phyloP scores from a whole-genome alignment of 2,888 invertebrate genomes.

The Cybosia mesomella region DNA sequence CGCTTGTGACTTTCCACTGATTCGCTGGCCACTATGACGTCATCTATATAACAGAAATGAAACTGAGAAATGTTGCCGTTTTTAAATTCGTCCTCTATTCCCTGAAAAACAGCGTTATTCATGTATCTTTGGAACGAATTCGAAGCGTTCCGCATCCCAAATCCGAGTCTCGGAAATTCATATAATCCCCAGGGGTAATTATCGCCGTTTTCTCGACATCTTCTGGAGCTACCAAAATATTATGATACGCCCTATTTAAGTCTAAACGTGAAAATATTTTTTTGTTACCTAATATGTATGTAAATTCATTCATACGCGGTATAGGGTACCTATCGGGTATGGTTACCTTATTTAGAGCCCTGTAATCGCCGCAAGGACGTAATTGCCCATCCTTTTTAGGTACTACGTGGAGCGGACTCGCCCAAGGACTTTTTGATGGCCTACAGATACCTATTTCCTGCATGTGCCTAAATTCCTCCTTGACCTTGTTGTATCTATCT shows the following conservation, averaged over 20 bases:
- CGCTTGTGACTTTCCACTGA: conserved; percentile 3
- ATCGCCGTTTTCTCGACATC: conserved; percentile 26
- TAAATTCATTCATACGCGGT: conserved; percentile 16
- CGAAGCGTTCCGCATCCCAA: conserved; percentile 17
- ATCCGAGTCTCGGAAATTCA: conserved; percentile 18
- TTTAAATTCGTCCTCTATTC: not conserved
- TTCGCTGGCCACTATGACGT: conserved; percentile 9
- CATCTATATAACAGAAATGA: conserved; percentile 14
- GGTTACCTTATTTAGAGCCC: conserved; percentile 58
- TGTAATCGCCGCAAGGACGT: conserved; percentile 65
- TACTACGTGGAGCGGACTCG: conserved; percentile 53
- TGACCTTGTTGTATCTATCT: conserved; percentile 44
- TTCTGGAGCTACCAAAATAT: not conserved
- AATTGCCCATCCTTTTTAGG: conserved; percentile 42
- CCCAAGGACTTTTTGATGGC: conserved; percentile 67
- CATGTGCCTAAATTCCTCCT: conserved; percentile 8
- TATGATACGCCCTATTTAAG: conserved; percentile 15
- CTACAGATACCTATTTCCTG: conserved; percentile 60
- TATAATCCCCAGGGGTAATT: conserved; percentile 17
- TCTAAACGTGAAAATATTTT: conserved; percentile 9
- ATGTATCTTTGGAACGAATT: conserved; percentile 23
- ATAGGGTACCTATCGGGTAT: conserved; percentile 47
- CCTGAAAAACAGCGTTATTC: conserved; percentile 12
- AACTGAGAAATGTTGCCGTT: not conserved
- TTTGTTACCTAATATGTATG: conserved; percentile 7